Evolutionary conservation across 1,140 invertebrate species (phyloP).

Genomic region (Drosophila paulistorum): DNA sequence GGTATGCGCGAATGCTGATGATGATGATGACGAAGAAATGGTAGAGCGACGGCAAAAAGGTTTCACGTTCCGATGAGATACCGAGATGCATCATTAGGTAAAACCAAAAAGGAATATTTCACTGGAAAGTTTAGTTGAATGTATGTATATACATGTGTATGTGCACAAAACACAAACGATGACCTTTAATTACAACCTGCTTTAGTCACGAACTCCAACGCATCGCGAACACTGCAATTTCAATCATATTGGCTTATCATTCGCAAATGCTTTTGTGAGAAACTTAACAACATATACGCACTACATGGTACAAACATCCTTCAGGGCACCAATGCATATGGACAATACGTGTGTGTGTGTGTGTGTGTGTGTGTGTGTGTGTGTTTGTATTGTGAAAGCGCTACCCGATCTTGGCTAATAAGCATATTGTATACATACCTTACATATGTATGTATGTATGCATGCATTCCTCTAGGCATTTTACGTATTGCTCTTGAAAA

Average conservation of each 20-base stretch:
- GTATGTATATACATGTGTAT: background rate
- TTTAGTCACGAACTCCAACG: conserved; percentile 12
- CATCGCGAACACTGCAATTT: conserved; percentile 13
- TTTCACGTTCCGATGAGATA: background rate
- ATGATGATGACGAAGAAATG: conserved; percentile 9
- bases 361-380: background rate
- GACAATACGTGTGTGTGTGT: background rate
- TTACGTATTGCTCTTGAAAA: conserved; percentile 10
- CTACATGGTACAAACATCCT: background rate
- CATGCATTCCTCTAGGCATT: background rate
- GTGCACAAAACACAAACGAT: background rate
- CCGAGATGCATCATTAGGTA: conserved; percentile 1
- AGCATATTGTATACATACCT: background rate
- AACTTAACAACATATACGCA: conserved; percentile 7
- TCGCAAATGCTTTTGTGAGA: conserved; percentile 13
- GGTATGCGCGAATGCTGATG: background rate
- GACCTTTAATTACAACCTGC: conserved; percentile 12
- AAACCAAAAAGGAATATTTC: conserved; percentile 4
- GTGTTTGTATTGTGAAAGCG: conserved; percentile 11
- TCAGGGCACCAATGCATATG: background rate
- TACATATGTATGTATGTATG: background rate
- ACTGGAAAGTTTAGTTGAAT: background rate
- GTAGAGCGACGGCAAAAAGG: conserved; percentile 13
- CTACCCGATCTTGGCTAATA: conserved; percentile 9
- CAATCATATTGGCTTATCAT: conserved; percentile 14